These are phyloP conservation scores for Sipha flava DNA, from an alignment of 1,140 invertebrate species.

Conservation along the genomic window DNA sequence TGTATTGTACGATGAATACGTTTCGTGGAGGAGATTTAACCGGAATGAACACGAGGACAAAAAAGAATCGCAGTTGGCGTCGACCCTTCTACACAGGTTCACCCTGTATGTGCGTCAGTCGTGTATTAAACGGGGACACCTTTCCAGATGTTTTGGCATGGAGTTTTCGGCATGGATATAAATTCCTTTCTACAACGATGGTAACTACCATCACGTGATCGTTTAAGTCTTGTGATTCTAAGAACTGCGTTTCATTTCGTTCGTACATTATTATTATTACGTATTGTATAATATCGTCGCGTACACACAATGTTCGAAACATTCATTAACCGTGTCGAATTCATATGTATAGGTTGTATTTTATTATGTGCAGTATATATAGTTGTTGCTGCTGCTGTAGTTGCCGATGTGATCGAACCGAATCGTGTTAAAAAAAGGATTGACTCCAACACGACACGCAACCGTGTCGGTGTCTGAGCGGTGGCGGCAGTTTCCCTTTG, in stretches of 20 bases:
- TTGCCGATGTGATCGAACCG: neutral
- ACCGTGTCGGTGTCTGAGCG: neutral
- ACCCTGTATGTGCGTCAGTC: neutral
- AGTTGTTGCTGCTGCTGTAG: neutral
- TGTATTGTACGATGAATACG: neutral
- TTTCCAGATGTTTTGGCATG: slow-evolving; percentile 25
- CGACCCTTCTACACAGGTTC: neutral
- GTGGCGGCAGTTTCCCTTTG: neutral
- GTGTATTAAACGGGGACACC: neutral
- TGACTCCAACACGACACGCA: neutral
- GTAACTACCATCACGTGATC: neutral
- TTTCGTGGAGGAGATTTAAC: neutral
- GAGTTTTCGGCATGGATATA: neutral
- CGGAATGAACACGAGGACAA: neutral
- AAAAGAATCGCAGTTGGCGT: neutral
- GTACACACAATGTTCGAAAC: neutral
- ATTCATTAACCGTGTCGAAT: slow-evolving; percentile 4
- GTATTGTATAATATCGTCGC: neutral
- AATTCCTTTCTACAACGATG: neutral
- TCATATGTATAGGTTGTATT: too few relatives aligned
- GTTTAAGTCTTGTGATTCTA: neutral
- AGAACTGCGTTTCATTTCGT: neutral
- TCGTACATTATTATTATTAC: neutral
- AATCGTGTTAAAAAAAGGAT: neutral
- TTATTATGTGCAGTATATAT: too few relatives aligned